Evolutionary conservation across 2,113 vertebrate genomes (phyloP), one percentile per base, ranked within the genome.

Genomic region (Gymnogyps californianus): DNA sequence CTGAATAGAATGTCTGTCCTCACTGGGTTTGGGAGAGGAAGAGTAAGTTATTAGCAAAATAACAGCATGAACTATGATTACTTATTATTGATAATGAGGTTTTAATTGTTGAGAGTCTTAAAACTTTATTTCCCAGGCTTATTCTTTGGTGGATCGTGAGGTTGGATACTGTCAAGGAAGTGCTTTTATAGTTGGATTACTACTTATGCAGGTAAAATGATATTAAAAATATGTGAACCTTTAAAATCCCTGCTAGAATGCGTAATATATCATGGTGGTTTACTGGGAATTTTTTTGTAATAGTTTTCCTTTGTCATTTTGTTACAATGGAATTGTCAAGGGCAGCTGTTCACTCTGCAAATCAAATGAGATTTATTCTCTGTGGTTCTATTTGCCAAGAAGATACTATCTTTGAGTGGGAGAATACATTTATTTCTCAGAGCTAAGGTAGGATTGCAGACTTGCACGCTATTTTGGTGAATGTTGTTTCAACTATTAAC

Each of bases 101-200:
- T 82, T 87, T 82, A 77, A 52, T 91, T 87, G 22, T 90, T 93
- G n/a, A 91, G 24, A 44, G 11, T 87, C 75, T 96, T 86, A 75
- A 54, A 55, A 93, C 90, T 97, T 98, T 85, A 83, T 94, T 80
- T 98, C 92, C 61, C 93, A 99, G 99, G 99, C 99, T 7, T 99
- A 99, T 97, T 99, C 99, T 79, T 98, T 99, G 98, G 99, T 99
- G 97, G 99, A 99, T 97, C 99, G 99, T 31, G 99, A 99, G 89
- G 99, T 99, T 69, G 99, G 99, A 64, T 99, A 99, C 92, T 99
- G 99, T 97, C 99, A 99, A 97, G 99, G 99, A 95, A 99, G 99
- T 28, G 99, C 99, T 65, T 99, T 99, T 97, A 99, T 99, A 82
- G 99, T 99, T 58, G 99, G 99, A 91, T 98, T 99, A 83, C 98